Percentiles rank a stretch among this genome's conserved stretches.
Evolutionary conservation across 2,797 vertebrate species (phyloP).

Genomic region (Phalanger gymnotis): DNA sequence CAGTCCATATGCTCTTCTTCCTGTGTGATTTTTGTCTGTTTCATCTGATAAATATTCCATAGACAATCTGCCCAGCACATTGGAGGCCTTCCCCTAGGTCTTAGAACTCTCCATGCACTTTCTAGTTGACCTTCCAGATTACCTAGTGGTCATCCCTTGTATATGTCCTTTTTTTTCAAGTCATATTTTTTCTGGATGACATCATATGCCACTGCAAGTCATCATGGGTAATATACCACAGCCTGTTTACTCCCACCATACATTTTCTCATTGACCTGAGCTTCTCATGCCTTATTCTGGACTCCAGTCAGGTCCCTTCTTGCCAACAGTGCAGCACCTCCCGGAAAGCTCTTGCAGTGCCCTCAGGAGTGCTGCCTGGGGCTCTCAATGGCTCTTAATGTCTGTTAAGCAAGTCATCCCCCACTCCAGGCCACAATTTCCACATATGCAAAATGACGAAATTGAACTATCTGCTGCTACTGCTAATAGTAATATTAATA

Average conservation of each 20-base stretch:
- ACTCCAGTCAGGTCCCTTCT: background rate
- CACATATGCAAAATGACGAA: background rate
- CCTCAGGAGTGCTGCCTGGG: background rate
- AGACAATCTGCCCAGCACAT: background rate
- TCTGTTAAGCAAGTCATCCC: background rate
- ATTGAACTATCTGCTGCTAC: background rate
- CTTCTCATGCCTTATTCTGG: background rate
- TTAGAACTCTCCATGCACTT: background rate
- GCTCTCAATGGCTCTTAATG: background rate
- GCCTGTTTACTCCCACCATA: background rate
- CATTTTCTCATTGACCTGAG: background rate
- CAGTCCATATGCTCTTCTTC: background rate
- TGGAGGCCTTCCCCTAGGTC: background rate
- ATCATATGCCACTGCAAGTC: background rate
- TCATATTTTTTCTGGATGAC: background rate
- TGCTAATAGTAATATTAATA: background rate
- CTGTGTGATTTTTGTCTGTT: background rate
- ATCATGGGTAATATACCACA: background rate
- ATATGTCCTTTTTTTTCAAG: background rate
- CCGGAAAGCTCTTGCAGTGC: background rate
- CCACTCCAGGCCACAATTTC: background rate
- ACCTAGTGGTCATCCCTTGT: background rate
- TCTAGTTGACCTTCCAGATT: background rate
- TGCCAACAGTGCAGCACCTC: background rate
- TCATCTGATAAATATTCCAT: background rate